Evolutionary conservation across 2,888 invertebrate genomes (phyloP).

Genomic region (Leuctra nigra): DNA sequence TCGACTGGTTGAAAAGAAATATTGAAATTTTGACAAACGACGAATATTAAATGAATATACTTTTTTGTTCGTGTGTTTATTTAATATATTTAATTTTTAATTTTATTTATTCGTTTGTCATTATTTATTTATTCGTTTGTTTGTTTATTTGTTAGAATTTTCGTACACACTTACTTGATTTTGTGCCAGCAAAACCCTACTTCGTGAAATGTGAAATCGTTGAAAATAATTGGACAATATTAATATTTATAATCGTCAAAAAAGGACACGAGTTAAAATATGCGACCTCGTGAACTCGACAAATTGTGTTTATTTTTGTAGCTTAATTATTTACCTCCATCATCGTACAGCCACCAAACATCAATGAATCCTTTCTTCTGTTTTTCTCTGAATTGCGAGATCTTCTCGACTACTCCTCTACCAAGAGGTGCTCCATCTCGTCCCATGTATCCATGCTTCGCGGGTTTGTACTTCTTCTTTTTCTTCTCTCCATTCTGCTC

Average conservation of each 20-base stretch:
- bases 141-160: too few relatives aligned
- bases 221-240: too few relatives aligned
- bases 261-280: neutral
- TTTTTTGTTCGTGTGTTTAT: too few relatives aligned
- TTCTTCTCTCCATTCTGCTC: slow-evolving; percentile 15
- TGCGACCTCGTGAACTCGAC: neutral
- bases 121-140: too few relatives aligned
- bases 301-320: neutral
- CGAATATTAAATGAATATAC: too few relatives aligned
- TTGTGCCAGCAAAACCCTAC: too few relatives aligned
- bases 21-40: too few relatives aligned
- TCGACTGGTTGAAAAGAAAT: too few relatives aligned
- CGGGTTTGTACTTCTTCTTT: neutral
- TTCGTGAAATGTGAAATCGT: too few relatives aligned
- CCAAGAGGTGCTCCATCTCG: slow-evolving; percentile 33
- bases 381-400: slow-evolving; percentile 33
- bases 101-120: too few relatives aligned
- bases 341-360: slow-evolving; percentile 58
- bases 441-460: slow-evolving; percentile 26
- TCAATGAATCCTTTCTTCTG: slow-evolving; percentile 46
- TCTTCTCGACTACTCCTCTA: slow-evolving; percentile 31
- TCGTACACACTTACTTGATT: too few relatives aligned
- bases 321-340: slow-evolving; percentile 48
- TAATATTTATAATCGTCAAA: neutral
- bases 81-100: too few relatives aligned